Base-by-base conservation (phyloP, 1,140 invertebrate species). In the Caenorhabditis inopinata region DNA sequence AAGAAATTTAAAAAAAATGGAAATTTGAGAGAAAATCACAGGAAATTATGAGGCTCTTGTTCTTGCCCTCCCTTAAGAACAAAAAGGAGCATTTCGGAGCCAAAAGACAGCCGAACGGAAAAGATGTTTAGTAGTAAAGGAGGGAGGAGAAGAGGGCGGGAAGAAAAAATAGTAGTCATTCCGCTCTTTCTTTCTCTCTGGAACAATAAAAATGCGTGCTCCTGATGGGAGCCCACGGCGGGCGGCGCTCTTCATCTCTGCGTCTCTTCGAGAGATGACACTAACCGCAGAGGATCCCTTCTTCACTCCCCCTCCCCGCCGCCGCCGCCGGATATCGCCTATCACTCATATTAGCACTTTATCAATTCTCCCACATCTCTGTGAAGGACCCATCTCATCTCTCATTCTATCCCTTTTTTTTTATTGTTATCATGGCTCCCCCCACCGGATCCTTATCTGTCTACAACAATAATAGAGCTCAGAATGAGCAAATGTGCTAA, bases 131-230 rank as follows among this genome's bases (percentile, higher is more conserved):
- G 38, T 38, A 58, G 23, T 11, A 18, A 68, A 38, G 58, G 35
- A 38, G 23, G 29, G 35, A 68, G 58, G 35, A 68, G 58, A 29
- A 27, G 32, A 18, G 9, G 25, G 51, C 25, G n/a, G 32, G 27
- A 16, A 42, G 32, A 38, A 68, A 42, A 68, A 68, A 32, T 38
- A 68, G 32, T 38, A 68, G 32, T 68, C 32, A 42, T 68, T 38
- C 32, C n/a, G n/a, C 23, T 38, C 38, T 21, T 32, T 68, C 58
- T 38, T 16, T 58, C 4, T 32, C 53, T 58, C 58, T 68, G 58
- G 58, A 68, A 68, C 58, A 68, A 68, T 68, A 68, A 68, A 68
- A 68, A 68, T 68, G 58, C 18, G 58, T 68, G 58, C n/a, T 68
- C 25, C n/a, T n/a, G n/a, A 68, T 38, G 58, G 58, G 58, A 68